Evolutionary conservation across 2,888 invertebrate species (phyloP).

Genomic region (Thymelicus lineola): DNA sequence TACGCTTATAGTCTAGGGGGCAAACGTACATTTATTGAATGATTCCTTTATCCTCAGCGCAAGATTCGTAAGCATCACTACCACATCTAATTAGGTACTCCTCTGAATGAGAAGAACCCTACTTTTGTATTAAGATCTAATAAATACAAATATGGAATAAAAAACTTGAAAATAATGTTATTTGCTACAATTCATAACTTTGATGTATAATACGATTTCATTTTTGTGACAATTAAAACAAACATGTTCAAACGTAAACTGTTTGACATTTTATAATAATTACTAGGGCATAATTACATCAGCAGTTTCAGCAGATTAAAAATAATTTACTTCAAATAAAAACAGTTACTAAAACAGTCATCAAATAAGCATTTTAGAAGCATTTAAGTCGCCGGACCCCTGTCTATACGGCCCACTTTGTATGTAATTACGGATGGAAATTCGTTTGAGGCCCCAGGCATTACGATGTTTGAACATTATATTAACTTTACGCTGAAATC

Average conservation of each 20-base stretch:
- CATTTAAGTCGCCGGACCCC: constrained; percentile 50
- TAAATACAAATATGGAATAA: too few species aligned
- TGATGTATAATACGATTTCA: too few species aligned
- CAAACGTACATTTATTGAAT: constrained; percentile 16
- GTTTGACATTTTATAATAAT: background rate
- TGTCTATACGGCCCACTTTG: constrained; percentile 50
- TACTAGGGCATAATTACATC: background rate
- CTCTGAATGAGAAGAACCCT: too few species aligned
- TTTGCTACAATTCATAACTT: too few species aligned
- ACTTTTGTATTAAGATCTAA: too few species aligned
- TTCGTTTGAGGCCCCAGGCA: constrained; percentile 52
- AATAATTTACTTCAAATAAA: background rate
- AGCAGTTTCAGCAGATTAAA: background rate
- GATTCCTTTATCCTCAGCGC: background rate
- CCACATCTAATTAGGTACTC: too few species aligned
- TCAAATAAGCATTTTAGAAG: background rate
- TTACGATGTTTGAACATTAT: constrained; percentile 48
- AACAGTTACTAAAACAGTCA: background rate
- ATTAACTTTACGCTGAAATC: constrained; percentile 26
- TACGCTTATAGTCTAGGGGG: constrained; percentile 65
- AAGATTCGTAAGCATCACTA: background rate
- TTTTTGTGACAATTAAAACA: too few species aligned
- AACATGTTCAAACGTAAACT: too few species aligned
- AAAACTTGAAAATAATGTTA: too few species aligned
- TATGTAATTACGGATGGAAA: constrained; percentile 67